These are phyloP conservation scores for Dryomyza anilis DNA, from an alignment of 2,888 invertebrate species.

Conservation along the genomic window DNA sequence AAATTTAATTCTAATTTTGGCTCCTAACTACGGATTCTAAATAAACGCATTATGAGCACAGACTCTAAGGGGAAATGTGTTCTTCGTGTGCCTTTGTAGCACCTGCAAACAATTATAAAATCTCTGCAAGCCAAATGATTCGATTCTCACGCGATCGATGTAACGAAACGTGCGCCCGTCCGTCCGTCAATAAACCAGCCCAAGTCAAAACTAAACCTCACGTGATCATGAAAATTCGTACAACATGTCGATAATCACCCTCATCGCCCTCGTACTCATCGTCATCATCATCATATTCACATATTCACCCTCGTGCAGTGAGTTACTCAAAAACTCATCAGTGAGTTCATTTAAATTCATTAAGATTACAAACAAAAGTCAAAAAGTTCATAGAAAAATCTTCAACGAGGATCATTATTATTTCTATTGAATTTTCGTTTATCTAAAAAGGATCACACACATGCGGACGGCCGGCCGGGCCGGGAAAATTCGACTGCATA, in stretches of 20 bases:
- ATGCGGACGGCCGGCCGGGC: not conserved
- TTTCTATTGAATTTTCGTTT: not conserved
- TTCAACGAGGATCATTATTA: constrained; percentile 29
- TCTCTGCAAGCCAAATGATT: not conserved
- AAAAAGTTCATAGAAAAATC: constrained; percentile 44
- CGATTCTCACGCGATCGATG: not conserved
- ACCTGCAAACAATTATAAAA: constrained; percentile 8
- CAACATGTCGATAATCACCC: not conserved
- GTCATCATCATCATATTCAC: not conserved
- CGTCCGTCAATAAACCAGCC: not conserved
- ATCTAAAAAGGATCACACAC: constrained; percentile 3
- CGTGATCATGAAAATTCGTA: not conserved
- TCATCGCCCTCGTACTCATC: not conserved
- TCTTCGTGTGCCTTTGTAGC: too few species aligned
- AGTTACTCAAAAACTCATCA: constrained; percentile 37
- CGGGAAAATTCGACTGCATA: constrained; percentile 40
- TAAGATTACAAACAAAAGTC: constrained; percentile 58
- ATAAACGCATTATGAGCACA: too few species aligned
- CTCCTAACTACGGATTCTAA: too few species aligned
- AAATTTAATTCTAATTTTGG: too few species aligned
- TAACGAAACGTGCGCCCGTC: not conserved
- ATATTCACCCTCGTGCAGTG: constrained; percentile 21
- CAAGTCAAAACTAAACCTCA: too few species aligned
- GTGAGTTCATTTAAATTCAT: constrained; percentile 58
- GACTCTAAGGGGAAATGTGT: too few species aligned